phyloP scores from a whole-genome alignment of 2,888 invertebrate genomes.

The Linnaemya vulpina region DNA sequence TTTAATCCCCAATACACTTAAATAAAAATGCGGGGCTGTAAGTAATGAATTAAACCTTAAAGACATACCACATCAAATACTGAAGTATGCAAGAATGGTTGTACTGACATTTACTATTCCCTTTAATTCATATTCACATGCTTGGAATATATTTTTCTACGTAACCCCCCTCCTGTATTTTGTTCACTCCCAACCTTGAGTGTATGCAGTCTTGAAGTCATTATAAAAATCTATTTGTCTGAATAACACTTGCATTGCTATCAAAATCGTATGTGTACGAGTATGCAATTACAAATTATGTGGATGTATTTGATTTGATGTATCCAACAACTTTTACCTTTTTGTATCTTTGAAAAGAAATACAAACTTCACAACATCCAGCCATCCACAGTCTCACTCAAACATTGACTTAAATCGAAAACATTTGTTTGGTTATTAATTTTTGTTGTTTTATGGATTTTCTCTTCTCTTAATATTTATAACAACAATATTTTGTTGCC shows the following conservation, averaged over 20 bases:
- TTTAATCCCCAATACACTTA: slow-evolving; percentile 66
- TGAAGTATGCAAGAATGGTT: background rate
- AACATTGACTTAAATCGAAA: slow-evolving; percentile 62
- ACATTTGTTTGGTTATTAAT: slow-evolving; percentile 71
- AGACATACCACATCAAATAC: slow-evolving; percentile 40
- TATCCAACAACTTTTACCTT: slow-evolving; percentile 3
- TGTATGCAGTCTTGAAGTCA: background rate
- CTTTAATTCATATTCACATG: too few relatives aligned
- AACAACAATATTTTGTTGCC: slow-evolving; percentile 28
- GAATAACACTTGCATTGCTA: slow-evolving; percentile 21
- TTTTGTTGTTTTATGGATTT: slow-evolving; percentile 68
- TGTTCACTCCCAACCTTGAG: background rate
- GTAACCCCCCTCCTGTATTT: background rate
- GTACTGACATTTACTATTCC: background rate
- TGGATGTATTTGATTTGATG: too few relatives aligned
- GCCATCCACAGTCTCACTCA: background rate
- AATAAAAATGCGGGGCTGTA: slow-evolving; percentile 2
- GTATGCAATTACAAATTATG: too few relatives aligned
- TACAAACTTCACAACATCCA: slow-evolving; percentile 26
- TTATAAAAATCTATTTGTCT: background rate
- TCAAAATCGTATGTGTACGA: slow-evolving; percentile 26
- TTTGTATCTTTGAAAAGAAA: background rate
- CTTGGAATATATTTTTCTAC: too few relatives aligned
- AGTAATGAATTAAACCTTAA: slow-evolving; percentile 27
- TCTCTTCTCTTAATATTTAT: slow-evolving; percentile 51